phyloP scores from a whole-genome alignment of 2,888 invertebrate species.

The Parelbella ahira region DNA sequence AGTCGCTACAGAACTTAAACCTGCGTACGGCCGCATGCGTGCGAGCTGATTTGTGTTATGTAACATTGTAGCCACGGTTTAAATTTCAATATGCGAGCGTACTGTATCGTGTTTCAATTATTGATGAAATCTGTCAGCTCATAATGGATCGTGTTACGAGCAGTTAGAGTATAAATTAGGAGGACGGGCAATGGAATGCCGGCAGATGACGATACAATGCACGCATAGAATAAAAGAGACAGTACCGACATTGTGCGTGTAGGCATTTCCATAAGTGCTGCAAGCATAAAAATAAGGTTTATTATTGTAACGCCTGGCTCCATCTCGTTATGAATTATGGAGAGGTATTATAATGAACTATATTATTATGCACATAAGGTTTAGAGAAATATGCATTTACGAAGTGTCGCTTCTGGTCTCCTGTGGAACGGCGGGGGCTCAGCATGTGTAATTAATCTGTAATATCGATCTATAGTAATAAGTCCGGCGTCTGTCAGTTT shows the following conservation, averaged over 20 bases:
- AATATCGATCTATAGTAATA: slow-evolving; percentile 67
- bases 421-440: too few species aligned
- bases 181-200: slow-evolving; percentile 51
- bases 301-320: too few species aligned
- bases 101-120: slow-evolving; percentile 64
- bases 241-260: slow-evolving; percentile 22
- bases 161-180: slow-evolving; percentile 50
- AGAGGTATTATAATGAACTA: too few species aligned
- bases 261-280: too few species aligned
- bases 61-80: slow-evolving; percentile 37
- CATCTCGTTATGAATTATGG: too few species aligned
- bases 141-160: slow-evolving; percentile 51
- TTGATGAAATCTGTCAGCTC: slow-evolving; percentile 50
- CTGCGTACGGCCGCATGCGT: slow-evolving; percentile 27
- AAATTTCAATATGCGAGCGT: slow-evolving; percentile 47
- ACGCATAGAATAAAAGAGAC: slow-evolving; percentile 27
- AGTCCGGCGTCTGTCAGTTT: slow-evolving; percentile 61
- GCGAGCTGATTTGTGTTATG: slow-evolving; percentile 51
- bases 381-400: too few species aligned
- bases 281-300: too few species aligned
- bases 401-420: too few species aligned
- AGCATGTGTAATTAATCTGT: slow-evolving; percentile 70
- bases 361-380: too few species aligned
- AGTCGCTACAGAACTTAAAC: slow-evolving; percentile 47
- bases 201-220: slow-evolving; percentile 42